Conservation (phyloP, 30 jellyfish, hydroid and myxozoan genomes). For the Hydra vulgaris region DNA sequence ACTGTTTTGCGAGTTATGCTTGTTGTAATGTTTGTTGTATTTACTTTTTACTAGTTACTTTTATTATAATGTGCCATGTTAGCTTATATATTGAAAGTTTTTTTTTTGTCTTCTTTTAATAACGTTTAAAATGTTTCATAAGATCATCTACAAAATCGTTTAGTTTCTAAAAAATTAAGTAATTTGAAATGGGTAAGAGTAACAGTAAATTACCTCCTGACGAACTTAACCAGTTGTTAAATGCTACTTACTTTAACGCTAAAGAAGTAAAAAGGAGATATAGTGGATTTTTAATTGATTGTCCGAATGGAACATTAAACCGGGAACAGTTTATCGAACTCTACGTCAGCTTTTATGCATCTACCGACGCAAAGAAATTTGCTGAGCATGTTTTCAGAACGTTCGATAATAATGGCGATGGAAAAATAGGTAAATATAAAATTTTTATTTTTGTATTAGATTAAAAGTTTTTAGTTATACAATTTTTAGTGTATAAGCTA, state of each 20-base stretch:
- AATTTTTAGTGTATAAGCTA: too few species aligned
- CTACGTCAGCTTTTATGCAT: slow-evolving; percentile 65
- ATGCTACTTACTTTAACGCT: slow-evolving; percentile 65
- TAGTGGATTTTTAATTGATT: slow-evolving; percentile 70
- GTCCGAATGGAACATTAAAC: slow-evolving; percentile 76
- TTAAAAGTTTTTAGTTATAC: too few species aligned
- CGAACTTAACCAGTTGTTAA: slow-evolving; percentile 59
- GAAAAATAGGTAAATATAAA: slow-evolving; percentile 51
- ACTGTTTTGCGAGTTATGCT: too few species aligned
- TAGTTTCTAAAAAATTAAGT: too few species aligned
- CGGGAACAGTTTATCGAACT: slow-evolving; percentile 70
- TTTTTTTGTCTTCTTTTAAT: too few species aligned
- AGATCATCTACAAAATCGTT: slow-evolving; percentile 6
- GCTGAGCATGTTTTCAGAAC: slow-evolving; percentile 97
- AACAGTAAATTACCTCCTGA: slow-evolving; percentile 83
- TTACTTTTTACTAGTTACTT: too few species aligned
- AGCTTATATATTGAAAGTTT: too few species aligned
- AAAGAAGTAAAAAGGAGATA: slow-evolving; percentile 86
- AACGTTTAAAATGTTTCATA: slow-evolving; percentile 10
- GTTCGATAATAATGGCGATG: slow-evolving; percentile 76
- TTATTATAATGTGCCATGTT: too few species aligned
- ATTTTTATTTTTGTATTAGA: too few species aligned
- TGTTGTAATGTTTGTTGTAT: too few species aligned
- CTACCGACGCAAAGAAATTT: slow-evolving; percentile 68
- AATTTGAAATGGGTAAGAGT: slow-evolving; percentile 55